Evolutionary conservation across 1,140 invertebrate genomes (phyloP).

Genomic region (Pseudomyrmex pallidus): DNA sequence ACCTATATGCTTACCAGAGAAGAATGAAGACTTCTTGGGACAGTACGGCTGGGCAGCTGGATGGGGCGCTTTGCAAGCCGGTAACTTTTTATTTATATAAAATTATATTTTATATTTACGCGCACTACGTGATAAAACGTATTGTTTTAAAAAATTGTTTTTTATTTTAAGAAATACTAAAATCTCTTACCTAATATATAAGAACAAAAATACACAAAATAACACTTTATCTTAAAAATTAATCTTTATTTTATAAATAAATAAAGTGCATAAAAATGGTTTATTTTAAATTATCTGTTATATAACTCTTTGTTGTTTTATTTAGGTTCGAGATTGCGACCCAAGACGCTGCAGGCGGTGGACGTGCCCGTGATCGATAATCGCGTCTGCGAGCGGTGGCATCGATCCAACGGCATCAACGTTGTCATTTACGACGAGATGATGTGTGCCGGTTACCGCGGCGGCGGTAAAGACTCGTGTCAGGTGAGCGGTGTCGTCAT

Average conservation of each 20-base stretch:
- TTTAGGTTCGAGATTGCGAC: slow-evolving; percentile 92
- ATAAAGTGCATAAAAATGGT: background rate
- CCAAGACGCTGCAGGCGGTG: slow-evolving; percentile 96
- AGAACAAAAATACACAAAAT: too few relatives aligned
- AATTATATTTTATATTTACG: background rate
- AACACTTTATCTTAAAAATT: too few relatives aligned
- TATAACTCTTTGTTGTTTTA: background rate
- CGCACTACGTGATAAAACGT: too few relatives aligned
- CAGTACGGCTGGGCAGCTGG: slow-evolving; percentile 96
- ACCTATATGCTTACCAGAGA: slow-evolving; percentile 96
- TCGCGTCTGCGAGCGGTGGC: slow-evolving; percentile 93
- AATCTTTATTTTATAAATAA: background rate
- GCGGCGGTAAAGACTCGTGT: slow-evolving; percentile 94
- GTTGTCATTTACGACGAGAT: slow-evolving; percentile 98
- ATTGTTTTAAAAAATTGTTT: background rate
- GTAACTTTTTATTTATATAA: slow-evolving; percentile 74
- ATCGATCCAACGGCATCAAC: slow-evolving; percentile 93
- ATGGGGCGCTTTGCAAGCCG: slow-evolving; percentile 95
- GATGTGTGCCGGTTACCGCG: slow-evolving; percentile 97
- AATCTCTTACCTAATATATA: background rate
- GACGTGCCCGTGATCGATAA: slow-evolving; percentile 97
- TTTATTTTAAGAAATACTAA: background rate
- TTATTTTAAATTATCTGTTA: slow-evolving; percentile 4
- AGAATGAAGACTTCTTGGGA: slow-evolving; percentile 95
- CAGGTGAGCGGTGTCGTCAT: slow-evolving; percentile 85